Evolutionary conservation across 2,113 vertebrate species (phyloP).

Genomic region (Salvator merianae): DNA sequence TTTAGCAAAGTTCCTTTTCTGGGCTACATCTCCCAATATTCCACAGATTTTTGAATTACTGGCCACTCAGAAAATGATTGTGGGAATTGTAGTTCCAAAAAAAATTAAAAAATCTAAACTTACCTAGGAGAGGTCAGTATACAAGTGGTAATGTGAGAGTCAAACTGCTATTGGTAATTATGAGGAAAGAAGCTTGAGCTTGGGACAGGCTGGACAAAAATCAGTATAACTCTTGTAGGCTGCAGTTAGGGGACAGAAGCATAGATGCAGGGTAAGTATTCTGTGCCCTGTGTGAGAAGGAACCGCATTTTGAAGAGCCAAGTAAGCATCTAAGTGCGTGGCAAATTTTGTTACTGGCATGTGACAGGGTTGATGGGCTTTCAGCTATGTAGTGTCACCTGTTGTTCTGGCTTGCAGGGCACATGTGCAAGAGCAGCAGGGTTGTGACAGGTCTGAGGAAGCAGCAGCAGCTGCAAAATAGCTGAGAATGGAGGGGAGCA

Average conservation of each 20-base stretch:
- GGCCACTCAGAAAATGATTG: no score
- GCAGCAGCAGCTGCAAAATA: neutral
- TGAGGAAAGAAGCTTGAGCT: neutral
- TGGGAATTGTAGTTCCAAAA: no score
- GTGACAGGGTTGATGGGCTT: neutral
- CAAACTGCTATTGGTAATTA: neutral
- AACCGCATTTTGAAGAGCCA: rapidly evolving
- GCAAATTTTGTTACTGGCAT: neutral
- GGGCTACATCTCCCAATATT: no score
- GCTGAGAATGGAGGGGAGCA: rapidly evolving
- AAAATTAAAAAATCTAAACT: no score
- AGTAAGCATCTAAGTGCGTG: rapidly evolving
- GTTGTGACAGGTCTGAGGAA: neutral
- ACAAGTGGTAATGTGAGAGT: no score
- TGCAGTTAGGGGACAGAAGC: neutral
- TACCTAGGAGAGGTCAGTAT: no score
- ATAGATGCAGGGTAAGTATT: rapidly evolving
- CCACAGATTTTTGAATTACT: no score
- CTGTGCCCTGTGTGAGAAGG: rapidly evolving
- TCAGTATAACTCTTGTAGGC: neutral
- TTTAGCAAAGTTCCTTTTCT: no score
- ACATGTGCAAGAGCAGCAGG: rapidly evolving
- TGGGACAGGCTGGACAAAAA: neutral
- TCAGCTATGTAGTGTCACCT: constrained; percentile 19
- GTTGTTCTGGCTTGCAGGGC: rapidly evolving